phyloP scores from a whole-genome alignment of 2,797 vertebrate species.

The Eidolon dupreanum region DNA sequence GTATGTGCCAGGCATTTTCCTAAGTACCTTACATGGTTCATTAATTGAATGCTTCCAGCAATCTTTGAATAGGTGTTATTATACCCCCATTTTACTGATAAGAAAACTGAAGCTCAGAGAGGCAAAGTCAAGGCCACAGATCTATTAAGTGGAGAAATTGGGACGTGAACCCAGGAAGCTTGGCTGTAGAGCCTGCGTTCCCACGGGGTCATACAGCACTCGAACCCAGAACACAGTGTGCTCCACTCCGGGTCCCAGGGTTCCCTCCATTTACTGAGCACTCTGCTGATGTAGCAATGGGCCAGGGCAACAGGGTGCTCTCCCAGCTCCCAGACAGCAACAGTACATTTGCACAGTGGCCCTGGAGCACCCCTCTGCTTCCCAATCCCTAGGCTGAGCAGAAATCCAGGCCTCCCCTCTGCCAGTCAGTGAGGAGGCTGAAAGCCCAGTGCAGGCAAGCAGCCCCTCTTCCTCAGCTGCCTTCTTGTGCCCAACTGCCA shows the following conservation, averaged over 20 bases:
- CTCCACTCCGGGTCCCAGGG: no score
- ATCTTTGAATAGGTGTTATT: neutral
- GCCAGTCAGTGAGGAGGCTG: neutral
- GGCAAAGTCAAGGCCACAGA: neutral
- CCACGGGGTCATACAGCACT: rapidly evolving
- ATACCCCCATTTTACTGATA: neutral
- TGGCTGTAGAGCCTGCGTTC: neutral
- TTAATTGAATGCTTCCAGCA: neutral
- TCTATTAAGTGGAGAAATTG: neutral
- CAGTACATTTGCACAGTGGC: neutral
- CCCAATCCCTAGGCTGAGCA: neutral
- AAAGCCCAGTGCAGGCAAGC: neutral
- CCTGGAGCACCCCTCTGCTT: neutral
- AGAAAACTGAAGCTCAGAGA: neutral
- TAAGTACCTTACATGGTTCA: neutral
- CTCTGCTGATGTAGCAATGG: neutral
- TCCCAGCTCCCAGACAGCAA: neutral
- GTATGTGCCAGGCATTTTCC: neutral
- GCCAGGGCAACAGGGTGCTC: neutral
- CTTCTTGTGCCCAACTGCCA: neutral
- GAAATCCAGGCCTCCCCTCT: neutral
- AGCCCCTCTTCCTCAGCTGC: neutral
- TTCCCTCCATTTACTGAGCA: neutral
- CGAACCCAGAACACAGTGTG: neutral
- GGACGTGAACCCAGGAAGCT: neutral